phyloP scores from a whole-genome alignment of 2,797 vertebrate genomes.

The Enteromius treurensis region DNA sequence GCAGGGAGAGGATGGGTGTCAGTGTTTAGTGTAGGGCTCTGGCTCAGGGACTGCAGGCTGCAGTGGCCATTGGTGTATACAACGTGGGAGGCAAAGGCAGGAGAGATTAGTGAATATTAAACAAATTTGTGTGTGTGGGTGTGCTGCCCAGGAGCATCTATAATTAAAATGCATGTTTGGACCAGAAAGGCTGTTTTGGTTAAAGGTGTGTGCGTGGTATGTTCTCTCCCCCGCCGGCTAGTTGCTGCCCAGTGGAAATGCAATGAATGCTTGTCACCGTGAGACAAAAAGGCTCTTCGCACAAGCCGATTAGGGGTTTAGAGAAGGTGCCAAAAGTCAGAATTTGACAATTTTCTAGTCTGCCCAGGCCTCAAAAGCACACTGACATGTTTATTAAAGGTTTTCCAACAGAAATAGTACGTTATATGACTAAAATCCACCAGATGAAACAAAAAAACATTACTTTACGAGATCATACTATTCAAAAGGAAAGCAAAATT shows the following conservation, averaged over 20 bases:
- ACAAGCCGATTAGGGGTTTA: neutral
- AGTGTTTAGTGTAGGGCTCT: constrained; percentile 35
- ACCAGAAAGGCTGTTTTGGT: constrained; percentile 38
- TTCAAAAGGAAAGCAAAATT: neutral
- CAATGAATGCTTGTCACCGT: neutral
- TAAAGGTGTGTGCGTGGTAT: constrained; percentile 16
- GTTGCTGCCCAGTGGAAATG: constrained; percentile 38
- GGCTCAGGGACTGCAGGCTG: constrained; percentile 33
- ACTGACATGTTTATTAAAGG: constrained; percentile 14
- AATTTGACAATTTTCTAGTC: constrained; percentile 15
- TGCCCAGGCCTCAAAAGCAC: constrained; percentile 10
- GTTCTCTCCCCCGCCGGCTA: constrained; percentile 22
- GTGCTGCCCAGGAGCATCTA: constrained; percentile 31
- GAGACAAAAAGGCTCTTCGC: constrained; percentile 12
- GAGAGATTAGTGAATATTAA: constrained; percentile 50
- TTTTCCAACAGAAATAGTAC: neutral
- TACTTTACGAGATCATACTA: neutral
- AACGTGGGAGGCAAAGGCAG: constrained; percentile 38
- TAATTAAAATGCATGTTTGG: constrained; percentile 45
- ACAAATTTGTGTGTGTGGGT: constrained; percentile 40
- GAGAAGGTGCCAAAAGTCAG: neutral
- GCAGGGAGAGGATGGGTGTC: constrained; percentile 54
- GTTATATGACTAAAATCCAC: neutral
- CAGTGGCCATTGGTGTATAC: constrained; percentile 39
- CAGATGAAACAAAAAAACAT: neutral